Base-by-base conservation (phyloP, 2,888 invertebrate genomes). In the Stenchaetothrips biformis region DNA sequence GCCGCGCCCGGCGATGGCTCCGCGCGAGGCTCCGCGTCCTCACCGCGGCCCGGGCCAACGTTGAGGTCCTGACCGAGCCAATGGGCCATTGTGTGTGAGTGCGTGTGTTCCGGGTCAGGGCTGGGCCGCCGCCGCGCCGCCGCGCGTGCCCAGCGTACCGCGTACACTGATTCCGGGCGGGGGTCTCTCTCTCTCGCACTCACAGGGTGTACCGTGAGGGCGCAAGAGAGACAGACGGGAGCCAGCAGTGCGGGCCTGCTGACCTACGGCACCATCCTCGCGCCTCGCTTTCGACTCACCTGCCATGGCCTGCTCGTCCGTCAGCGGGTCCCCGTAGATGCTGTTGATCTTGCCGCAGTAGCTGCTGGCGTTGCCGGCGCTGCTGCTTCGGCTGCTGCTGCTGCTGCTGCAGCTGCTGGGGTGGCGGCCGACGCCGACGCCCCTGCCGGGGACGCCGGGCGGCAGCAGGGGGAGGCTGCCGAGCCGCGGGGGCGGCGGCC, bases 341-440 rank as follows among this genome's bases (percentile, higher is more conserved):
- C 67, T 74, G 67, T 74, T 74, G 67, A 74, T 74, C 67, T 74
- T 74, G 67, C 67, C 67, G 67, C 67, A 74, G 67, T 74, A 74
- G 67, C 67, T 74, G 67, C 67, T 74, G 67, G 67, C 67, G 67
- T 74, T 74, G 67, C 67, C 67, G 67, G 67, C 67, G 25, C 67
- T 74, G 67, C 67, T 74, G 67, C 67, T 74, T 8, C 67, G 8
- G 53, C 53, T 74, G 67, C 67, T 74, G 67, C 25, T 74, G 67
- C 67, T 74, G 7, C 67, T 74, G 67, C 67, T 74, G 67, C 67
- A 74, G 25, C 21, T 74, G 67, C 67, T 74, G 67, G 21, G 21
- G 67, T 74, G 67, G 9, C 67, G 67, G 67, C 67, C 67, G 25
- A 74, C 67, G 25, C 67, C 67, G 25, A 7, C 59, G 25, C 25